Base-by-base conservation (phyloP, 2,797 vertebrate species). In the Psittacula echo region DNA sequence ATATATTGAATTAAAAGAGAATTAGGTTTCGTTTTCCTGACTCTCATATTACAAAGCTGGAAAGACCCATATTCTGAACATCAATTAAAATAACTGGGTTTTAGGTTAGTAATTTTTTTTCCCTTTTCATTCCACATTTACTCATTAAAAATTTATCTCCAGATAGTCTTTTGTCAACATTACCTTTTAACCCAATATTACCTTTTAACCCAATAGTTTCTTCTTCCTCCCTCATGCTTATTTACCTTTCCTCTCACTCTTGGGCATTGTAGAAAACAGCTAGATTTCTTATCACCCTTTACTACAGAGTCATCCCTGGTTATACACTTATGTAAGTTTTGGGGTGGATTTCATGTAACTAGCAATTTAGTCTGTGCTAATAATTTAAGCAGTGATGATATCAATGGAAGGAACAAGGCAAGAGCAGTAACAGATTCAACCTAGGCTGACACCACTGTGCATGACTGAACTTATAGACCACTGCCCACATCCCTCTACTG, bases 221-320 rank as follows among this genome's bases (percentile, higher is more conserved):
- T 65, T 85, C 16, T 78, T 87, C 32, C 21, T 93, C 30, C 5
- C 4, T 42, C 8, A 5, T 42, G 10, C 8, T 78, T 72, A 37
- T 58, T 89, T 73, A 27, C 9, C 2, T 70, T 72, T 85, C 5
- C 2, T 39, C 5, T 79, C 7, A 37, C 6, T 37, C 0, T 0
- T 29, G 53, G 4, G 10, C 8, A 23, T 84, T 85, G 11, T 32
- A 85, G 37, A 60, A 65, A 75, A 2, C 21, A 83, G 11, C 3
- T 24, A 50, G 5, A 15, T 60, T 84, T 90, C 22, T 64, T 71
- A 56, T 12, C 8, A 32, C 5, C 2, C 5, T 87, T 13, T 11
- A 68, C 8, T 32, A 65, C 4, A 4, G 29, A 10, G 1, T 24
- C 21, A 56, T 21, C 29, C 5, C 10, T 74, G 3, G 4, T 70